Conservation (phyloP, 2,797 vertebrate genomes). For the Hyperoplus immaculatus region DNA sequence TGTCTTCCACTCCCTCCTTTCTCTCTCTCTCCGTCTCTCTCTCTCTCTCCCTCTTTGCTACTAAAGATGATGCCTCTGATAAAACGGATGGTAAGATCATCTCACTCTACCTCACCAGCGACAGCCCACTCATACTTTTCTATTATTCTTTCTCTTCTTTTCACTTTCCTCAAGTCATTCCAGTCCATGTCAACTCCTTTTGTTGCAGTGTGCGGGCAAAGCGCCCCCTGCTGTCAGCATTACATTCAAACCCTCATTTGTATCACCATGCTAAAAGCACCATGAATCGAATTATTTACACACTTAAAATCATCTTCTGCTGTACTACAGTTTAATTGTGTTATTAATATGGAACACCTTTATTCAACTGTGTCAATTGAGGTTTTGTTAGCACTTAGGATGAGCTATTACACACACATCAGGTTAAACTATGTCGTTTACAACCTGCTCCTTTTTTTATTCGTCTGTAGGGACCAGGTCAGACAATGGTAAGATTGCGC, state of each 20-base stretch:
- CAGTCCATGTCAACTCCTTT: slow-evolving; percentile 36
- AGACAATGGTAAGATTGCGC: slow-evolving; percentile 91
- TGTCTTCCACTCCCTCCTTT: slow-evolving; percentile 6
- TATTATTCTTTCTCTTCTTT: slow-evolving; percentile 48
- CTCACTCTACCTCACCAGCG: slow-evolving; percentile 67
- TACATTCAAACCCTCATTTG: slow-evolving; percentile 17
- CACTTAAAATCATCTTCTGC: slow-evolving; percentile 48
- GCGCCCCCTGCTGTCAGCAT: slow-evolving; percentile 71
- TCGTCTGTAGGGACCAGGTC: slow-evolving; percentile 88
- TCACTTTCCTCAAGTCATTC: slow-evolving; percentile 46
- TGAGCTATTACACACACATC: slow-evolving; percentile 7
- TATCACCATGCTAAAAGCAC: slow-evolving; percentile 32
- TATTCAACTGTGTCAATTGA: slow-evolving; percentile 17
- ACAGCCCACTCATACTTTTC: slow-evolving; percentile 45
- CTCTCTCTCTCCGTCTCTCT: slow-evolving; percentile 5
- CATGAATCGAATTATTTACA: slow-evolving; percentile 34
- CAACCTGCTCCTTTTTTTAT: slow-evolving; percentile 69
- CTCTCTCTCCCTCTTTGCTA: slow-evolving; percentile 82
- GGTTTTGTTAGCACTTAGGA: slow-evolving; percentile 3
- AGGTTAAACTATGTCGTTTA: slow-evolving; percentile 49
- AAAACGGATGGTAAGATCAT: slow-evolving; percentile 98
- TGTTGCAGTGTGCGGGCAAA: slow-evolving; percentile 50
- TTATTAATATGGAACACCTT: slow-evolving; percentile 9
- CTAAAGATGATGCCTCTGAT: slow-evolving; percentile 99
- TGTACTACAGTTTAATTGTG: slow-evolving; percentile 36